A percentile compares a stretch with the other conserved stretches of the same genome.
phyloP scores from a whole-genome alignment of 2,797 vertebrate species.

The Acanthurus leucopareius region DNA sequence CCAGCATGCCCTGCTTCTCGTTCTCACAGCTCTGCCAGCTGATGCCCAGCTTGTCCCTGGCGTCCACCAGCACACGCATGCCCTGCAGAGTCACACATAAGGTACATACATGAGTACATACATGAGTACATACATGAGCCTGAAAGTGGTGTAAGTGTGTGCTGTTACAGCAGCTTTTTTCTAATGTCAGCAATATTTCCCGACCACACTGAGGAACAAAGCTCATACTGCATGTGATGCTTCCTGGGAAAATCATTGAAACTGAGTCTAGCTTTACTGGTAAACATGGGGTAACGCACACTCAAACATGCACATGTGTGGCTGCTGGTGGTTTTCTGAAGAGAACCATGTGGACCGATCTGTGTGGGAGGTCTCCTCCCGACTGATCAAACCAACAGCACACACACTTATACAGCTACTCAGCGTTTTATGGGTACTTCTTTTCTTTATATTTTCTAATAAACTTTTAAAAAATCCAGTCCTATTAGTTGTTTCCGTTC shows the following conservation, averaged over 20 bases:
- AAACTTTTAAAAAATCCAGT: not conserved
- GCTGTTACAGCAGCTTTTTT: slow-evolving; percentile 16
- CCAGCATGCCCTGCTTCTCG: slow-evolving; percentile 96
- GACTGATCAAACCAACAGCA: slow-evolving; percentile 50
- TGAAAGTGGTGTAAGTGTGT: not conserved
- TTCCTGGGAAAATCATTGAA: slow-evolving; percentile 30
- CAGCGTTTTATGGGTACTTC: slow-evolving; percentile 6
- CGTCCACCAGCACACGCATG: slow-evolving; percentile 94
- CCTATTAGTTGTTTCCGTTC: not conserved
- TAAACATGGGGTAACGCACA: slow-evolving; percentile 43
- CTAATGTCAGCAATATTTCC: slow-evolving; percentile 27
- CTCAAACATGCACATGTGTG: slow-evolving; percentile 26
- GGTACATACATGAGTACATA: not conserved
- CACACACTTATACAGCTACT: slow-evolving; percentile 32
- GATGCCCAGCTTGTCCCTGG: slow-evolving; percentile 95
- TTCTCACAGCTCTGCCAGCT: slow-evolving; percentile 95
- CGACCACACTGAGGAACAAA: slow-evolving; percentile 9
- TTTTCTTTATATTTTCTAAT: not conserved
- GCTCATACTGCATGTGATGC: slow-evolving; percentile 5
- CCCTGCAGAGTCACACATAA: slow-evolving; percentile 82
- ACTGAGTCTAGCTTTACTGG: slow-evolving; percentile 20
- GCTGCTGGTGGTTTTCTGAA: slow-evolving; percentile 53
- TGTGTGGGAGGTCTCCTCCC: slow-evolving; percentile 69
- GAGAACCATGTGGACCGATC: slow-evolving; percentile 52
- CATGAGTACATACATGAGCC: not conserved